Percentiles rank a stretch among this genome's conserved stretches.
Conservation (phyloP, 2,113 vertebrate genomes). For the Catharus fuscescens region DNA sequence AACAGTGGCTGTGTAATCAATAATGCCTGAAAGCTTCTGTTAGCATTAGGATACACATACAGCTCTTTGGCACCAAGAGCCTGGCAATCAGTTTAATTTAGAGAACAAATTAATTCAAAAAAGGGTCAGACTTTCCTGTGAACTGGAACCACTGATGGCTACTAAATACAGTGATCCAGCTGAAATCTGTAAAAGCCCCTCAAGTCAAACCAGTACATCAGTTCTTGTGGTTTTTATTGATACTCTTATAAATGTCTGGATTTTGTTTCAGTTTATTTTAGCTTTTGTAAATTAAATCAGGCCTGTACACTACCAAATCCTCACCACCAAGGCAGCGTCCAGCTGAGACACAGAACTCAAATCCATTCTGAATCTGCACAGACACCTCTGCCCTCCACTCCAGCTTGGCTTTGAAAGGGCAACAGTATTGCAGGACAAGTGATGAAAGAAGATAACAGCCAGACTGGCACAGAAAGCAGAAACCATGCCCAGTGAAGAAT, state of each 20-base stretch:
- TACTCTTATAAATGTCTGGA: neutral
- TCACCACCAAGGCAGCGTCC: neutral
- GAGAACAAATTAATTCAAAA: neutral
- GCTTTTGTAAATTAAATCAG: neutral
- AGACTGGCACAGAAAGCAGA: neutral
- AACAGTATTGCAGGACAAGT: neutral
- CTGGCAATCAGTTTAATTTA: neutral
- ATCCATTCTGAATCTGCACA: neutral
- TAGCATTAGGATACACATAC: neutral
- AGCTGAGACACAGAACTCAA: neutral
- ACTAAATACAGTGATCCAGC: neutral
- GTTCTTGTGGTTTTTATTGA: accelerated
- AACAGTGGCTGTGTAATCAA: neutral
- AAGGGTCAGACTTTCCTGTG: neutral
- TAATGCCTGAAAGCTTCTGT: neutral
- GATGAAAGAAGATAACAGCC: neutral
- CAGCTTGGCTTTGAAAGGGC: neutral
- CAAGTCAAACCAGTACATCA: neutral
- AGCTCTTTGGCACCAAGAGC: neutral
- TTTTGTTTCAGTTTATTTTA: neutral
- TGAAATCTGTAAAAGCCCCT: neutral
- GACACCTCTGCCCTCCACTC: accelerated
- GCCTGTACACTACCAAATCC: neutral
- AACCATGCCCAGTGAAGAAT: neutral
- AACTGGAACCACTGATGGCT: neutral